Conservation (phyloP, 2,113 vertebrate species). For the Neolamprologus ventralis region DNA sequence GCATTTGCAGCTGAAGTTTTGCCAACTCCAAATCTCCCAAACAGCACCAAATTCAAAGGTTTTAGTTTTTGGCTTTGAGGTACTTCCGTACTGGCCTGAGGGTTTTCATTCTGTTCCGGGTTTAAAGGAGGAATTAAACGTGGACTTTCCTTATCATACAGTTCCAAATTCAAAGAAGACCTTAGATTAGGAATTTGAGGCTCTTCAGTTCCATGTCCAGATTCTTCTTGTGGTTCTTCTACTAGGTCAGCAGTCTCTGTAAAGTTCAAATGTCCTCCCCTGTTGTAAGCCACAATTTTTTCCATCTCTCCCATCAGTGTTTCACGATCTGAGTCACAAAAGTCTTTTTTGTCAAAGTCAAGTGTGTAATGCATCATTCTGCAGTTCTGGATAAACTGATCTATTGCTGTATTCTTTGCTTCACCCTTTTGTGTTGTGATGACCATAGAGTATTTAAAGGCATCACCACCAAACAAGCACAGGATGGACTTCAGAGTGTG, state of each 20-base stretch:
- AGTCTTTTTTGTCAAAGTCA: background rate
- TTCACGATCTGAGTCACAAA: accelerated
- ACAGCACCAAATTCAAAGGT: background rate
- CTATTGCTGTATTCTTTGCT: accelerated
- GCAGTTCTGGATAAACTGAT: background rate
- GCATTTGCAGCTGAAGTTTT: background rate
- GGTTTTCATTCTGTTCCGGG: accelerated
- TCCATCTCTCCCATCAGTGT: background rate
- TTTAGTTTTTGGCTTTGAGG: background rate
- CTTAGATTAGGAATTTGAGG: background rate
- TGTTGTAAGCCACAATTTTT: background rate
- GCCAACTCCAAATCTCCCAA: background rate
- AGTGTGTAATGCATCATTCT: background rate
- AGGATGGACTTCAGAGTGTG: background rate
- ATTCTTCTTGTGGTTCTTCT: background rate
- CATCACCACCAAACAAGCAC: background rate
- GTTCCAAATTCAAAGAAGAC: background rate
- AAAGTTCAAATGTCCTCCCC: background rate
- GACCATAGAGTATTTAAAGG: background rate
- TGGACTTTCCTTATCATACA: background rate
- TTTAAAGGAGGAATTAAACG: background rate
- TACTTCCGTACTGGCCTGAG: accelerated
- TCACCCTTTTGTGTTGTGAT: background rate
- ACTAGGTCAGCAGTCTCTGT: background rate
- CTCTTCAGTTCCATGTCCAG: background rate